Percentiles rank a stretch among this genome's conserved stretches.
Evolutionary conservation across 2,113 vertebrate genomes (phyloP).

Genomic region (Maccullochella peelii): DNA sequence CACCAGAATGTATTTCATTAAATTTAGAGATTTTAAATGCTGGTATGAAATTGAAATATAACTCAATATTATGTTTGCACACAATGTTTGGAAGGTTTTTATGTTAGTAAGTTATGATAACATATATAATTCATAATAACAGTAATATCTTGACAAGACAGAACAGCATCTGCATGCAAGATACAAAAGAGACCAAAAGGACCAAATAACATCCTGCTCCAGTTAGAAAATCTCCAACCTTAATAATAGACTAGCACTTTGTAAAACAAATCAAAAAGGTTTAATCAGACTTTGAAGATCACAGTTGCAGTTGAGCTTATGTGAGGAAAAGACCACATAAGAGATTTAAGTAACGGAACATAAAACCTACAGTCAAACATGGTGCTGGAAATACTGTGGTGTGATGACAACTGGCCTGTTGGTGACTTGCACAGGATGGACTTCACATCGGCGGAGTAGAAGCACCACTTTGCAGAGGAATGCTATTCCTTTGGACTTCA

Average conservation of each 20-base stretch:
- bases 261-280: not conserved
- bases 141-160: conserved; percentile 34
- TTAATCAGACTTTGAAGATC: not conserved
- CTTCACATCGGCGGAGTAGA: not conserved
- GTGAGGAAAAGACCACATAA: not conserved
- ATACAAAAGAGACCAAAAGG: conserved; percentile 35
- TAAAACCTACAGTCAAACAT: not conserved
- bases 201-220: conserved; percentile 1
- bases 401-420: not conserved
- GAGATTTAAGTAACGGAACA: not conserved
- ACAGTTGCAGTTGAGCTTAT: not conserved
- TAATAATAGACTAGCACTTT: not conserved
- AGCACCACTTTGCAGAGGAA: not conserved
- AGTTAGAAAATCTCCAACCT: conserved; percentile 6
- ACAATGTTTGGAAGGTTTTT: not conserved
- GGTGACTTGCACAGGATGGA: not conserved
- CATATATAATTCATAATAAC: not conserved
- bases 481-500: not conserved
- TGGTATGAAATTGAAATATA: not conserved
- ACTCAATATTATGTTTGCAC: not conserved
- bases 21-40: not conserved
- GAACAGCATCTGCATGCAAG: conserved; percentile 63
- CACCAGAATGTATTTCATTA: not conserved
- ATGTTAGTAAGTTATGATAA: too few species aligned
- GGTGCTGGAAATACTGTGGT: not conserved